Evolutionary conservation across 2,888 invertebrate genomes (phyloP).

Genomic region (Eristalinus aeneus): DNA sequence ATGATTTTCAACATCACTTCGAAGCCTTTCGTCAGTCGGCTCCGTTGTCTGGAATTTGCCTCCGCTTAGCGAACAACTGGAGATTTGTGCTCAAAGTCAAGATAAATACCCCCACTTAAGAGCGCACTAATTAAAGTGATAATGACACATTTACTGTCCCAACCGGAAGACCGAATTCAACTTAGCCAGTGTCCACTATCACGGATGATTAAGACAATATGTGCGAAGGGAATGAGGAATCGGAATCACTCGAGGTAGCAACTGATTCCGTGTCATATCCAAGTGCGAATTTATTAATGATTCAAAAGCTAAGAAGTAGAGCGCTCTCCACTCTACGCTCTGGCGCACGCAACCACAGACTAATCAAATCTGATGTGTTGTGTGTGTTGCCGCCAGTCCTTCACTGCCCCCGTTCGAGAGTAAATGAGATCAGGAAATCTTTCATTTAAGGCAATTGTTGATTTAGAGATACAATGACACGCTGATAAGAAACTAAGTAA

Average conservation of each 20-base stretch:
- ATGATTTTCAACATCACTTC: neutral
- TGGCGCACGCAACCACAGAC: slow-evolving; percentile 48
- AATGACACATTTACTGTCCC: slow-evolving; percentile 41
- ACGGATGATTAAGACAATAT: neutral
- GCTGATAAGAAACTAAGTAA: slow-evolving; percentile 26
- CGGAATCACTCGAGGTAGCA: neutral
- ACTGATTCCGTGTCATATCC: slow-evolving; percentile 14
- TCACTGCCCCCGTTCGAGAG: slow-evolving; percentile 6
- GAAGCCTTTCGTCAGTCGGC: neutral
- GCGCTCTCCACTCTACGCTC: neutral
- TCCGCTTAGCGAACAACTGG: neutral
- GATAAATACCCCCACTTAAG: neutral
- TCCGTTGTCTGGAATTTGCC: neutral
- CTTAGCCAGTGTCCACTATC: neutral
- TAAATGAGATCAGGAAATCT: slow-evolving; percentile 67
- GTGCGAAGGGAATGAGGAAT: neutral
- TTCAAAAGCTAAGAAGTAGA: slow-evolving; percentile 20
- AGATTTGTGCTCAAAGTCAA: neutral
- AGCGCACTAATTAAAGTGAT: slow-evolving; percentile 11
- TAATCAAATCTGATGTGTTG: slow-evolving; percentile 38
- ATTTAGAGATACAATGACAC: slow-evolving; percentile 40
- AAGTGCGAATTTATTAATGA: slow-evolving; percentile 42
- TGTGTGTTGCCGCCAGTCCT: slow-evolving; percentile 16
- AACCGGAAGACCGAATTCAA: slow-evolving; percentile 42
- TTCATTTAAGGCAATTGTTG: slow-evolving; percentile 65